A percentile compares a stretch with the other conserved stretches of the same genome.
Evolutionary conservation across 2,888 invertebrate genomes (phyloP).

Genomic region (Athalia rosae): DNA sequence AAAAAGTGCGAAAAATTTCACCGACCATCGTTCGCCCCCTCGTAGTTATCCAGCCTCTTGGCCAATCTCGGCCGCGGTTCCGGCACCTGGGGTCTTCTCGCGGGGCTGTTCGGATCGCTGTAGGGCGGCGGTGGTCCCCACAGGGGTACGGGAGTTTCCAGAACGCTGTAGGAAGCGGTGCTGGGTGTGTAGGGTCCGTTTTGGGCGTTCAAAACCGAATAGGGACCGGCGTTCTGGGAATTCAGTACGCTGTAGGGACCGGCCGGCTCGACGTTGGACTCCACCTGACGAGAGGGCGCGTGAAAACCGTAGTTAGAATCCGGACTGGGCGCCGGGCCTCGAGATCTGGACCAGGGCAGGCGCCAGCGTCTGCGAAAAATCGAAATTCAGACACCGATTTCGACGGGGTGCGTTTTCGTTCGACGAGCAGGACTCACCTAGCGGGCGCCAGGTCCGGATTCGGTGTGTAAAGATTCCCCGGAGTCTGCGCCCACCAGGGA

Average conservation of each 20-base stretch:
- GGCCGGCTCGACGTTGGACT: conserved; percentile 64
- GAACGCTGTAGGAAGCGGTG: conserved; percentile 68
- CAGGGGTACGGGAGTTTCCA: conserved; percentile 72
- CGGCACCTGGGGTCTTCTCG: conserved; percentile 73
- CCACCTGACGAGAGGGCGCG: conserved; percentile 64
- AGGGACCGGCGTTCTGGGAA: conserved; percentile 64
- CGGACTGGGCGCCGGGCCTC: conserved; percentile 74
- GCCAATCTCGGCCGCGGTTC: conserved; percentile 72
- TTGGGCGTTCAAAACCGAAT: conserved; percentile 63
- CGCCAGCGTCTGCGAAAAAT: conserved; percentile 69
- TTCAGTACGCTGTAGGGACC: conserved; percentile 78
- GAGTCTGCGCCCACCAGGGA: conserved; percentile 75
- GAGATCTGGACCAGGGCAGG: conserved; percentile 72
- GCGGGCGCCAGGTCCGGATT: conserved; percentile 81
- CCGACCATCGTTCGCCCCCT: conserved; percentile 62
- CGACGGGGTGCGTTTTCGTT: neutral
- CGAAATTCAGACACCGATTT: conserved; percentile 25
- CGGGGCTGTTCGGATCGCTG: conserved; percentile 85
- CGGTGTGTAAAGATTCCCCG: conserved; percentile 89
- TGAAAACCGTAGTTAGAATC: conserved; percentile 87
- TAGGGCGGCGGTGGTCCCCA: conserved; percentile 95
- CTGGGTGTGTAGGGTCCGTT: conserved; percentile 65
- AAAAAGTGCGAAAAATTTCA: neutral
- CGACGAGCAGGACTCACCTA: conserved; percentile 59
- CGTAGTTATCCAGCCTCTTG: conserved; percentile 74